Evolutionary conservation across 1,140 invertebrate genomes (phyloP).

Genomic region (Saxidomus purpurata): DNA sequence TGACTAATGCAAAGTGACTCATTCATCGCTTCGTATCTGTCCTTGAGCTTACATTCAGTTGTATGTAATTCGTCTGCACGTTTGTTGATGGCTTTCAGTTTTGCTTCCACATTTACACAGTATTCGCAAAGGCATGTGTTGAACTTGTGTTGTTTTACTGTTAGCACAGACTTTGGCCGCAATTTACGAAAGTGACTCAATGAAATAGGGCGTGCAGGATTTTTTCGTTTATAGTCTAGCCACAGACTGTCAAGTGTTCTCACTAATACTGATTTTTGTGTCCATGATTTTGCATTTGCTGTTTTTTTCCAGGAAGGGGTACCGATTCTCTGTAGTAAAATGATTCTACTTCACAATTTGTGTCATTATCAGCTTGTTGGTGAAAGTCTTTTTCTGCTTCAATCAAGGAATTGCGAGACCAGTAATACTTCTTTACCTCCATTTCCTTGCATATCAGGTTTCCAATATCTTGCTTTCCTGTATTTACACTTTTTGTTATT

Average conservation of each 20-base stretch:
- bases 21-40: background rate
- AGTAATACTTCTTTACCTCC: too few species aligned
- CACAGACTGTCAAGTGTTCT: background rate
- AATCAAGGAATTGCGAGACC: background rate
- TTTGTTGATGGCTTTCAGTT: constrained; percentile 13
- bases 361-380: background rate
- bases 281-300: background rate
- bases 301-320: background rate
- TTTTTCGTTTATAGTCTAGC: background rate
- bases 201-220: background rate
- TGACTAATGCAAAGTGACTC: constrained; percentile 28
- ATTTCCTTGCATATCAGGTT: too few species aligned
- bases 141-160: constrained; percentile 17
- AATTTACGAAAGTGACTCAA: constrained; percentile 7
- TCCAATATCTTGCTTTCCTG: too few species aligned
- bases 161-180: constrained; percentile 13
- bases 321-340: background rate
- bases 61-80: background rate
- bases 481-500: too few species aligned
- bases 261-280: background rate
- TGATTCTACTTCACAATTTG: constrained; percentile 1
- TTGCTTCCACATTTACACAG: constrained; percentile 48
- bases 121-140: constrained; percentile 47
- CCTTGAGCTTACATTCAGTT: background rate
- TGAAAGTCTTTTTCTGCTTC: background rate